These are phyloP conservation scores for Lysandra coridon DNA, from an alignment of 2,888 invertebrate genomes.

Conservation along the genomic window DNA sequence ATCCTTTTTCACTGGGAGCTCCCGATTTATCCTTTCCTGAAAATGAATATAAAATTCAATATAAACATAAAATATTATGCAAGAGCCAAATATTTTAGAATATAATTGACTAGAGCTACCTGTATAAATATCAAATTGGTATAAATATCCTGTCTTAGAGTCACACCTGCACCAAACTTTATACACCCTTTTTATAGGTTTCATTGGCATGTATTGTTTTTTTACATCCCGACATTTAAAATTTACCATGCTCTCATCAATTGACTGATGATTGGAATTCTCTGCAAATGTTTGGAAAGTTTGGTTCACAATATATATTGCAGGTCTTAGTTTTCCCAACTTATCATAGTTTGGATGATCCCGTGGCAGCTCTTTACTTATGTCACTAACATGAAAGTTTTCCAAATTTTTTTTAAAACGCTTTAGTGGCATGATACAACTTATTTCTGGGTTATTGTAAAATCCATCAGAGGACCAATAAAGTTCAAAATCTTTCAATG, in stretches of 20 bases:
- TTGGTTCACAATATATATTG: no score
- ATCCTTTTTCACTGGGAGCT: neutral
- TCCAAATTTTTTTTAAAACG: conserved; percentile 45
- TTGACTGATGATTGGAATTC: no score
- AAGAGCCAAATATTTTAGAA: neutral
- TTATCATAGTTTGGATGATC: no score
- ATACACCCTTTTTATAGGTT: neutral
- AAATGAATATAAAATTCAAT: neutral
- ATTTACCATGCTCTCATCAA: no score
- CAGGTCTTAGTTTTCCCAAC: no score
- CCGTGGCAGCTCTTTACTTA: neutral
- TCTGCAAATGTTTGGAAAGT: no score
- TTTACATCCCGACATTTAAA: neutral
- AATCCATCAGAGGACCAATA: conserved; percentile 48
- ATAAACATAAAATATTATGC: neutral
- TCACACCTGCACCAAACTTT: no score
- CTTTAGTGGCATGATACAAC: conserved; percentile 42
- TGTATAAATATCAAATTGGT: neutral
- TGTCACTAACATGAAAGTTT: no score
- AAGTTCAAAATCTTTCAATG: conserved; percentile 45
- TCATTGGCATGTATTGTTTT: neutral
- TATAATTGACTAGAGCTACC: neutral
- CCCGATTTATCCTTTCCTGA: neutral
- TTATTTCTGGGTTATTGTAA: conserved; percentile 46
- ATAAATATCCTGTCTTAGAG: no score